A percentile compares a stretch with the other conserved stretches of the same genome.
Conservation (phyloP, 2,888 invertebrate genomes). For the Pandemis cinnamomeana region DNA sequence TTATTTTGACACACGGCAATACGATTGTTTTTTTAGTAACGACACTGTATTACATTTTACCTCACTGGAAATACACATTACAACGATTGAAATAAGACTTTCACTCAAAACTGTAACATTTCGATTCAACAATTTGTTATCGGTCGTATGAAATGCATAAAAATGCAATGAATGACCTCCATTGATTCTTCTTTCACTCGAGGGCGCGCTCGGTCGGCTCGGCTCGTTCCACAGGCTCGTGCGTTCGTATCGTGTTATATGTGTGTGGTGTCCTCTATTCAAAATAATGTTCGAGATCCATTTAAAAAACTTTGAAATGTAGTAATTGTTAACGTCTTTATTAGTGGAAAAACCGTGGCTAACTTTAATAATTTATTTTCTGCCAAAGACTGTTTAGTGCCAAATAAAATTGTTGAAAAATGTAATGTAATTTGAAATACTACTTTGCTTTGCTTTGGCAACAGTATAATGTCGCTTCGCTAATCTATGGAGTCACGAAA, state of each 20-base stretch:
- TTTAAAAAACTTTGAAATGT: slow-evolving; percentile 1
- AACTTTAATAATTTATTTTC: no score
- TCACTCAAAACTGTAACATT: slow-evolving; percentile 49
- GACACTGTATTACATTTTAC: slow-evolving; percentile 50
- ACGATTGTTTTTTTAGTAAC: slow-evolving; percentile 36
- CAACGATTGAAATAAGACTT: slow-evolving; percentile 53
- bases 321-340: no score
- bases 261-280: slow-evolving; percentile 29
- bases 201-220: slow-evolving; percentile 26
- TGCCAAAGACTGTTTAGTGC: no score
- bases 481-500: no score
- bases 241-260: no score
- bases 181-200: slow-evolving; percentile 74
- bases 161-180: slow-evolving; percentile 83
- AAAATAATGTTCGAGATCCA: slow-evolving; percentile 2
- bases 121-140: slow-evolving; percentile 48
- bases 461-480: no score
- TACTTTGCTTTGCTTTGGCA: no score
- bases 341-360: no score
- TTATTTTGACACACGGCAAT: slow-evolving; percentile 57
- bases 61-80: slow-evolving; percentile 58
- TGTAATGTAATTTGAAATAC: no score
- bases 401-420: no score
- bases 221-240: no score
- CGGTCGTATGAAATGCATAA: slow-evolving; percentile 65